A percentile compares a stretch with the other conserved stretches of the same genome.
These are phyloP conservation scores for Yponomeuta evonymella DNA, from an alignment of 2,888 invertebrate genomes.

Conservation along the genomic window DNA sequence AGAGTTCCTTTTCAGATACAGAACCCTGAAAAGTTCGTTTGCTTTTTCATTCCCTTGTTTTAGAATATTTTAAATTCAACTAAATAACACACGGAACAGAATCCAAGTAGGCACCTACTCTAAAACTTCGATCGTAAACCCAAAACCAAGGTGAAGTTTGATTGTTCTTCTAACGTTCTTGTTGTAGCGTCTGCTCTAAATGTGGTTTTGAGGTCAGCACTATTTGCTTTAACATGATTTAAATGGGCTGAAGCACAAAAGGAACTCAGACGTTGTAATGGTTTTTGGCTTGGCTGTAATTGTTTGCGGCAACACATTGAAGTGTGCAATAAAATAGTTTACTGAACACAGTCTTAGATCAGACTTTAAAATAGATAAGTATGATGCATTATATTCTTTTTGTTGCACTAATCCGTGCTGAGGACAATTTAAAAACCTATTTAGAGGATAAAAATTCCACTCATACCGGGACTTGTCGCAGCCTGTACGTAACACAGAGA, in stretches of 20 bases:
- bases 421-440: no score
- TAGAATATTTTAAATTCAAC: not conserved
- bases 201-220: conserved; percentile 55
- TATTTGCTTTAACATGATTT: conserved; percentile 50
- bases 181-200: conserved; percentile 41
- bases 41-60: no score
- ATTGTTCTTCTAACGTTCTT: conserved; percentile 40
- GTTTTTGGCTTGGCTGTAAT: not conserved
- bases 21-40: no score
- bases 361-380: no score
- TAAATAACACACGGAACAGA: not conserved
- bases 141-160: conserved; percentile 51
- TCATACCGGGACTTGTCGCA: no score
- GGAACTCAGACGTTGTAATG: conserved; percentile 35
- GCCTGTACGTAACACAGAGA: no score
- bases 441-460: no score
- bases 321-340: not conserved
- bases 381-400: no score
- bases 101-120: not conserved
- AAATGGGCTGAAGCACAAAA: conserved; percentile 56
- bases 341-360: not conserved
- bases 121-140: not conserved
- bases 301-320: not conserved
- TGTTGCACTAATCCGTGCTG: no score
- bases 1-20: no score